Evolutionary conservation across 2,797 vertebrate genomes (phyloP).

Genomic region (Phoxinus dragarum): DNA sequence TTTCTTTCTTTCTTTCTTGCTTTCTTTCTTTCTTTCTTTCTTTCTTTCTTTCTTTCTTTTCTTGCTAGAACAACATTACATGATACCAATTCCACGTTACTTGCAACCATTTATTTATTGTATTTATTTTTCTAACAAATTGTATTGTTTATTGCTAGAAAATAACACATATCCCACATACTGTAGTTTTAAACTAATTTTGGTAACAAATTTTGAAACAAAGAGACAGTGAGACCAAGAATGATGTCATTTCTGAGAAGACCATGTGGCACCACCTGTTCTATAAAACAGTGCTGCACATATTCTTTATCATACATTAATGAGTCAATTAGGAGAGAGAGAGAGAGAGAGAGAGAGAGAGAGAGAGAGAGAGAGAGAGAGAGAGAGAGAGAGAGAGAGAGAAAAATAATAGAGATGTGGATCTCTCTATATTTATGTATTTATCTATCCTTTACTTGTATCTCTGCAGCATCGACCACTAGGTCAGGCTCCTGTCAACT

Average conservation of each 20-base stretch:
- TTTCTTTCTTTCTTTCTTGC: neutral
- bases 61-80: too few relatives aligned
- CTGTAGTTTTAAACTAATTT: neutral
- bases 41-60: neutral
- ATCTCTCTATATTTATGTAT: constrained; percentile 41
- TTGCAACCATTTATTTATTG: neutral
- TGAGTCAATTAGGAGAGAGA: neutral
- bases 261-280: constrained; percentile 25
- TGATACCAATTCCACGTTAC: neutral
- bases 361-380: too few relatives aligned
- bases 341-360: neutral
- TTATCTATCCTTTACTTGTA: constrained; percentile 43
- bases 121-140: neutral
- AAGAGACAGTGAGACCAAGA: neutral
- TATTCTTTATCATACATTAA: neutral
- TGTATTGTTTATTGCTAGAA: neutral
- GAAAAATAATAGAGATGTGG: constrained; percentile 56
- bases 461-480: constrained; percentile 31
- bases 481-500: constrained; percentile 49
- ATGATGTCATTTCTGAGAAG: constrained; percentile 8
- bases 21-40: neutral
- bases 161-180: neutral
- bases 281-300: constrained; percentile 43
- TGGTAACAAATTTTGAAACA: neutral
- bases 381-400: neutral